Evolutionary conservation across 2,888 invertebrate genomes (phyloP).

Genomic region (Tortrix viridana): DNA sequence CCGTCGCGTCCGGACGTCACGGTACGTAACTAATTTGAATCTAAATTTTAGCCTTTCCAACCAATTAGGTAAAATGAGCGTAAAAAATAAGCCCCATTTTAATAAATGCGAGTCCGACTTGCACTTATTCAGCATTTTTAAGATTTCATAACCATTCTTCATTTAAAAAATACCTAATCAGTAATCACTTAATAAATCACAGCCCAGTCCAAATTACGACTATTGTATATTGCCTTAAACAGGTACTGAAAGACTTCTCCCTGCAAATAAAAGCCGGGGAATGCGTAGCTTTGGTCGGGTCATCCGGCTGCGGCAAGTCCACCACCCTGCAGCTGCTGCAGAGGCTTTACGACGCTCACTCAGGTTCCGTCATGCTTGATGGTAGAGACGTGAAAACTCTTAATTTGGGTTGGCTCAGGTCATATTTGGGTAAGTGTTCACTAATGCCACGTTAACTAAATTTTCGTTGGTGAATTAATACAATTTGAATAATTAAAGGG

Average conservation of each 20-base stretch:
- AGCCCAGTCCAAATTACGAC: not conserved
- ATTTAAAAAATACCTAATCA: not conserved
- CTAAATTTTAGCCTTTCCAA: not conserved
- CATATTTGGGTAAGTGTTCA: constrained; percentile 85
- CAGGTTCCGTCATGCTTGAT: constrained; percentile 86
- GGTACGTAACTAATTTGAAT: constrained; percentile 59
- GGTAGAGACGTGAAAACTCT: constrained; percentile 87
- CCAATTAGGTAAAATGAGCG: too few relatives aligned
- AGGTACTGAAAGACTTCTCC: constrained; percentile 88
- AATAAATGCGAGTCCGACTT: too few relatives aligned
- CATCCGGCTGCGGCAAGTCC: constrained; percentile 92
- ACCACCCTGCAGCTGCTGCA: constrained; percentile 91
- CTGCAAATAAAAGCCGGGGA: constrained; percentile 87
- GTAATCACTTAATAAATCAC: not conserved
- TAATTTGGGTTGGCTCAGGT: constrained; percentile 90
- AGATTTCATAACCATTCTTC: not conserved
- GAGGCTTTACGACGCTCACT: constrained; percentile 87
- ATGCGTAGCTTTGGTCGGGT: constrained; percentile 89
- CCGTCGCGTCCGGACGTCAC: constrained; percentile 90
- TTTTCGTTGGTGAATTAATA: not conserved
- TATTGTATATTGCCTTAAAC: constrained; percentile 38
- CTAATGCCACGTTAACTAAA: not conserved
- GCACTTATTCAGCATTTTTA: too few relatives aligned
- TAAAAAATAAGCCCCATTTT: too few relatives aligned
- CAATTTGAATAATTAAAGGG: too few relatives aligned